Evolutionary conservation across 2,113 vertebrate species (phyloP), one percentile per base, ranked within the genome.

Genomic region (Saccopteryx leptura): DNA sequence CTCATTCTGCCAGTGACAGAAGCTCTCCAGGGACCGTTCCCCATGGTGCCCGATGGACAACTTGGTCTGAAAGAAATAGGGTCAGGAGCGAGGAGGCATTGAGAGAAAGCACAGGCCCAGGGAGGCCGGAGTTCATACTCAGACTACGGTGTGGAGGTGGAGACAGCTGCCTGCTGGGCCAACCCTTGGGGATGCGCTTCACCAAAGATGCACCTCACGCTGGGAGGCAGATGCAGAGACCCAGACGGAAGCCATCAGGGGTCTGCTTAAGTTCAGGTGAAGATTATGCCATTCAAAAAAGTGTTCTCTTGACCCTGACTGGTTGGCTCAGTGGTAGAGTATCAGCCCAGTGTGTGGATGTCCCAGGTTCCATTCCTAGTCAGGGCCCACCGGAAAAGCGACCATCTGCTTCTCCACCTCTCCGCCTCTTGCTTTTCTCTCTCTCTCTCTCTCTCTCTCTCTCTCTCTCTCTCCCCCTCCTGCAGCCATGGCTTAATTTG

Each of bases 1-100:
- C 93, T 99, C 99, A 81, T 99, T 99, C 98, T 99, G 99, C 99
- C 99, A 99, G 11, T 99, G 99, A 88, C 99, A 99, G 98, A 99
- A 99, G 96, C 99, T 99, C 98, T 99, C 99, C 98, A 99, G 96
- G 88, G 99, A 99, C 86, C 99, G 98, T 95, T 99, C 99, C 31
- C 99, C 99, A 56, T 99, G 99, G 95, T 99, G 99, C 10, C 99
- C 98, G 0, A 99, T 99, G 89, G 99, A 99, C 50, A 99, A 95
- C 91, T 98, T 99, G 2, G 98, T 98, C 99, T 99, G 94, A 48
- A 12, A 50, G 6, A 61, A 83, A 94, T 79, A 0, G 23, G n/a
- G 39, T 39, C 39, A 39, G 61, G 66, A 10, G 11, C 0, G 13
- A 12, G 1, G 7, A 9, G 19, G 80, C 23, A 18, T 50, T 96